phyloP scores from a whole-genome alignment of 2,797 vertebrate genomes.

The Eremophila alpestris region DNA sequence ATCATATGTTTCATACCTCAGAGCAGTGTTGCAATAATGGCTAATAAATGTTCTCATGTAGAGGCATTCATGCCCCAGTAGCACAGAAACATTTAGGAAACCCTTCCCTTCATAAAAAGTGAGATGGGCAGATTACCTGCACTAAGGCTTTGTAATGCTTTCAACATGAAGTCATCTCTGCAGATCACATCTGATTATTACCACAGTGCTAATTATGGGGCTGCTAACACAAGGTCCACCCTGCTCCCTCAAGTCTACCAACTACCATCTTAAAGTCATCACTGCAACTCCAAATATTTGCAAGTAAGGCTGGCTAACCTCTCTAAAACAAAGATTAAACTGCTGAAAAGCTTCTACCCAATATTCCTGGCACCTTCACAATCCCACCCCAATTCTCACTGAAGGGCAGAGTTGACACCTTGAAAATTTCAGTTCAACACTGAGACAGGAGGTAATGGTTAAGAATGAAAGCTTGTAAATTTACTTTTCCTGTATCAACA shows the following conservation, averaged over 20 bases:
- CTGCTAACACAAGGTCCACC: not conserved
- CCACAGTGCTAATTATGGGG: not conserved
- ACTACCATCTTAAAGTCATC: not conserved
- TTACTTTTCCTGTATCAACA: not conserved
- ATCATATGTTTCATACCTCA: not conserved
- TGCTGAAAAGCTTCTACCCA: not conserved
- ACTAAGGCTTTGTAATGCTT: constrained; percentile 5
- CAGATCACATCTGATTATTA: constrained; percentile 21
- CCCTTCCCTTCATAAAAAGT: not conserved
- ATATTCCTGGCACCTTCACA: not conserved
- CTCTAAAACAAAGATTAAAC: not conserved
- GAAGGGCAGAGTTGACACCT: not conserved
- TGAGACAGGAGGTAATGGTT: not conserved
- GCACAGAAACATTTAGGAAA: constrained; percentile 8
- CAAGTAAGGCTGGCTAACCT: not conserved
- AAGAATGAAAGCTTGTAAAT: not conserved
- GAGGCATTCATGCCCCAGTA: not conserved
- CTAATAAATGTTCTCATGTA: not conserved
- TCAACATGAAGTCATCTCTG: constrained; percentile 8
- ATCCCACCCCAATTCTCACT: not conserved
- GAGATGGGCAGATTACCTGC: not conserved
- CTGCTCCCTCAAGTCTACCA: not conserved
- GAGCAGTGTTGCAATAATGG: not conserved
- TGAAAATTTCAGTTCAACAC: not conserved
- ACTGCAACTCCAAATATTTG: not conserved